Base-by-base conservation (phyloP, 2,888 invertebrate species). In the Diploptera punctata region DNA sequence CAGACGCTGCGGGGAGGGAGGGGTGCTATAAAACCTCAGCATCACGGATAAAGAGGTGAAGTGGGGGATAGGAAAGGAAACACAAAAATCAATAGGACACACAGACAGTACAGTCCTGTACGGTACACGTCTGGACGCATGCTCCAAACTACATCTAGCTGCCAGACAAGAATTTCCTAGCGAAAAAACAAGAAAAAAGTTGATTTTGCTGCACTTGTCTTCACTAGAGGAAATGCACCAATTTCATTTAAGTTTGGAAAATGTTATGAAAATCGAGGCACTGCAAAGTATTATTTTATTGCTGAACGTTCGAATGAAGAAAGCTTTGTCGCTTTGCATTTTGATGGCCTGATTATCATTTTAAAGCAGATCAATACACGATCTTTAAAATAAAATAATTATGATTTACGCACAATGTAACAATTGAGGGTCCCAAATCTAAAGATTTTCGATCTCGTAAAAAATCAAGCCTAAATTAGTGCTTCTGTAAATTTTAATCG, bases 81-180 rank as follows among this genome's bases (percentile, higher is more conserved):
- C 31, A 57, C 33, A 68, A 72, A 72, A 72, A 72, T 72, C 72
- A 72, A 72, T 72, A 72, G 57, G 68, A 44, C 21, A 44, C 49
- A 47, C n/a, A 29, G 29, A 29, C n/a, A 57, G 57, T 21, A 31
- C 26, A n/a, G 57, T 2, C 5, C 10, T 7, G 33, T 33, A 10
- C 33, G 7, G 33, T 33, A 47, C n/a, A 47, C n/a, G 4, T 16
- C 1, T 3, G 26, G 57, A n/a, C 57, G 57, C 57, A 57, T 57
- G 57, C 31, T 3, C 29, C 1, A 24, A 26, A n/a, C 29, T 33
- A n/a, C 33, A 10, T 33, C 33, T 33, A 33, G 33, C 10, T 33
- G 5, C 24, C 29, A 29, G 57, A 57, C 57, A 52, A n/a, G 24
- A 24, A 24, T 13, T 10, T 21, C 24, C 24, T 9, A 29, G 16